Base-by-base conservation (phyloP, 2,888 invertebrate species). In the Cetonia aurata region DNA sequence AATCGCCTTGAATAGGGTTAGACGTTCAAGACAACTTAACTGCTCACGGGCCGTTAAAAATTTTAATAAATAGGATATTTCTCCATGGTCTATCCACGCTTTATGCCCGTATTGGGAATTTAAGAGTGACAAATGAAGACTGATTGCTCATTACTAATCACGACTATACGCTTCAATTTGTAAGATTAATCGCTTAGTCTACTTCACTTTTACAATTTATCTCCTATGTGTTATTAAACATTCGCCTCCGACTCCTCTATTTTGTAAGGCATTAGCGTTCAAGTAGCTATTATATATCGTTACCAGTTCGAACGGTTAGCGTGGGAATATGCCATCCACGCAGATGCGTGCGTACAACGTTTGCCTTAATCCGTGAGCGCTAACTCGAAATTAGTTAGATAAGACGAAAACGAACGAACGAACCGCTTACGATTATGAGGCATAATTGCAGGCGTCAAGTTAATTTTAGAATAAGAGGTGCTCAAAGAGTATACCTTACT, bases 101-200 rank as follows among this genome's bases (percentile, higher is more conserved):
- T 33, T 48, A 17, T 50, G 33, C 19, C 17, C 17, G 57, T 44
- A 57, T 68, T 68, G 48, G 48, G 68, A 48, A 48, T 65, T 65
- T 62, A 69, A 53, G 46, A 57, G 67, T 71, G 59, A 71, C 71
- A 71, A 71, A 71, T 71, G 71, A 71, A 71, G 71, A 71, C 67
- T 57, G 60, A 71, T 71, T 56, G 33, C 59, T 60, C 67, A 71
- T 71, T 71, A 71, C 71, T 67, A 71, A 71, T 71, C 71, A 71
- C 53, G 67, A 57, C 71, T 60, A 25, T 25, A 71, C 71, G 67
- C 67, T 71, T 71, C 67, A 67, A 71, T 71, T 71, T 67, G 17
- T 56, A 31, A 67, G 71, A 71, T 71, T 71, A 65, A 71, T 71
- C 65, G 42, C 57, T 66, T 46, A 42, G 59, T 56, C 59, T 59